These are phyloP conservation scores for Serranus cabrilla DNA, from an alignment of 2,797 vertebrate species.

Conservation along the genomic window DNA sequence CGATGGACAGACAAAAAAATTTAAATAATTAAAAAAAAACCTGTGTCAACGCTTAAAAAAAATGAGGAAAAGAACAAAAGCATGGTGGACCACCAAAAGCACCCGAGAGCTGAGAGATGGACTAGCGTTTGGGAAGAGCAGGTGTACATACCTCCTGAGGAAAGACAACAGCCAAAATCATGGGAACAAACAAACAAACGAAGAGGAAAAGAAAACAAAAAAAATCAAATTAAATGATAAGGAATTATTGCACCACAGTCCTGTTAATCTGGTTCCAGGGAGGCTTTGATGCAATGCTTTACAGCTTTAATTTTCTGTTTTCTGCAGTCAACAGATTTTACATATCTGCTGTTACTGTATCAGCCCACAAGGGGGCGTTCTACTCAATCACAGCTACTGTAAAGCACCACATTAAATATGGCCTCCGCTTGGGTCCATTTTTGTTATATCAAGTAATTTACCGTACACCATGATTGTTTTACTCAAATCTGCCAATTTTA, in stretches of 20 bases:
- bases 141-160: conserved; percentile 99
- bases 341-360: conserved; percentile 21
- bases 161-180: conserved; percentile 99
- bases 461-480: conserved; percentile 71
- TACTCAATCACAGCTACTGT: conserved; percentile 46
- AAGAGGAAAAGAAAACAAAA: conserved; percentile 92
- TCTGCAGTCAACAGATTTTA: conserved; percentile 4
- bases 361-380: conserved; percentile 72
- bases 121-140: conserved; percentile 86
- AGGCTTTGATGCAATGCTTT: conserved; percentile 76
- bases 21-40: conserved; percentile 72
- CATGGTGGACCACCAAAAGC: conserved; percentile 89
- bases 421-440: conserved; percentile 39
- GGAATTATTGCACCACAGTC: conserved; percentile 85
- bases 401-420: conserved; percentile 72
- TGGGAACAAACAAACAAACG: conserved; percentile 93
- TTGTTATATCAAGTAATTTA: conserved; percentile 37
- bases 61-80: conserved; percentile 76
- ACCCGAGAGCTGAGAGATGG: conserved; percentile 87
- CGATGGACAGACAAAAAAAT: conserved; percentile 81
- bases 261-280: conserved; percentile 69
- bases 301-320: conserved; percentile 45
- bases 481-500: conserved; percentile 37
- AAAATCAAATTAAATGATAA: conserved; percentile 92
- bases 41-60: conserved; percentile 70